Evolutionary conservation across 2,113 vertebrate species (phyloP), one percentile per base, ranked within the genome.

Genomic region (Chrysemys picta): DNA sequence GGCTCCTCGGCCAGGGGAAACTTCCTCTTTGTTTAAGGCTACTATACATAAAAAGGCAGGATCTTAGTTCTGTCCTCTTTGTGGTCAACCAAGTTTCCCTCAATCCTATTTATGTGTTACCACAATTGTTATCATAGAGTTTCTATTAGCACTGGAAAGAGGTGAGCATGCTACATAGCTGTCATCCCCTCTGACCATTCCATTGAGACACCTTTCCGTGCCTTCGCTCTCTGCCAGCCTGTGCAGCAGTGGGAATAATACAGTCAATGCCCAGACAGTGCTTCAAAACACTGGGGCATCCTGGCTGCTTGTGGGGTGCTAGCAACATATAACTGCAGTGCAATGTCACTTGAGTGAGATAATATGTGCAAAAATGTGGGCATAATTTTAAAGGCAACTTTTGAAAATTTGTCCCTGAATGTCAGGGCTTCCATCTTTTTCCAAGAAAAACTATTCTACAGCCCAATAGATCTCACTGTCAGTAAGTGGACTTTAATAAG

Each of bases 11-110:
- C 27, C 82, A 75, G 49, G 3, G 84, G 57, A 85, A 76, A 24
- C 17, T 85, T 0, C 1, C 5, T 59, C 12, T n/a, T 82, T 24
- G 29, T 21, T 35, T 80, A 62, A 38, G 85, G 22, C 35, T 24
- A 29, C 35, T 38, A 27, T 35, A 0, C 2, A 0, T 10, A 65
- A 1, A 13, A 2, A 5, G n/a, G 3, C 75, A 35, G 25, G 27
- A 31, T 22, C 1, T 0, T 50, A 24, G 0, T 8, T 82, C n/a
- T 47, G 22, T 0, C 0, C 62, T 57, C 50, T 38, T 75, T 38
- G 57, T 19, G 45, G 4, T 69, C 78, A 59, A 47, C 38, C 75
- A 25, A 4, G 45, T 16, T 78, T 29, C 42, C 45, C 45, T 78
- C 75, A 47, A 6, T 47, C 25, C 75, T 47, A 13, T 78, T 78